Evolutionary conservation across 2,888 invertebrate genomes (phyloP).

Genomic region (Diaprepes abbreviatus): DNA sequence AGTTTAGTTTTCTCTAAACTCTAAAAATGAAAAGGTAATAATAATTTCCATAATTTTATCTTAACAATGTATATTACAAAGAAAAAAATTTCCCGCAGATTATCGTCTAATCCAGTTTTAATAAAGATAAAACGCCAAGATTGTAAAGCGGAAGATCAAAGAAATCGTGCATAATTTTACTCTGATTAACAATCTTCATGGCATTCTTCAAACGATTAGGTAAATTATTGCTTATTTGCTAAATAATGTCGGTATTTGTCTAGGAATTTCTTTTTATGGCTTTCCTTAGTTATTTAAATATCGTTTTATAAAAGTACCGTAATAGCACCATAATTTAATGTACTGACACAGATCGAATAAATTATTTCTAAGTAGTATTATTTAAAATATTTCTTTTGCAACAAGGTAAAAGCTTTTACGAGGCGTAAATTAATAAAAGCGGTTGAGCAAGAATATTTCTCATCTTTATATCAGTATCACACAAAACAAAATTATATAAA

Average conservation of each 20-base stretch:
- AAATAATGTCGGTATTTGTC: neutral
- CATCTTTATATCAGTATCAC: no score
- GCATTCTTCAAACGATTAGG: neutral
- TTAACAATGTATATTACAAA: neutral
- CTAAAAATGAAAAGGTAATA: no score
- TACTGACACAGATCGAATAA: no score
- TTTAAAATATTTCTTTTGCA: no score
- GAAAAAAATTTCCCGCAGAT: neutral
- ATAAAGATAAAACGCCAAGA: neutral
- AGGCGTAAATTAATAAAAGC: no score
- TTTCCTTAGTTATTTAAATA: neutral
- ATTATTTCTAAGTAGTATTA: no score
- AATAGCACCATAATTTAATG: neutral
- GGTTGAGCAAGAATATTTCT: no score
- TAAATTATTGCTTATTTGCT: constrained; percentile 7
- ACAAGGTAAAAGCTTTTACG: no score
- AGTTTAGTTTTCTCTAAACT: no score
- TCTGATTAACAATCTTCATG: constrained; percentile 41
- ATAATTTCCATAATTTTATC: no score
- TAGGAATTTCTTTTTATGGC: neutral
- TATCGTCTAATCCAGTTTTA: neutral
- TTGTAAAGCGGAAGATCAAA: constrained; percentile 27
- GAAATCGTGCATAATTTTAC: constrained; percentile 53
- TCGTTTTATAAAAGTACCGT: neutral
- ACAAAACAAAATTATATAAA: no score